These are phyloP conservation scores for Heterodera schachtii DNA, from an alignment of 1,140 invertebrate genomes.

Conservation along the genomic window DNA sequence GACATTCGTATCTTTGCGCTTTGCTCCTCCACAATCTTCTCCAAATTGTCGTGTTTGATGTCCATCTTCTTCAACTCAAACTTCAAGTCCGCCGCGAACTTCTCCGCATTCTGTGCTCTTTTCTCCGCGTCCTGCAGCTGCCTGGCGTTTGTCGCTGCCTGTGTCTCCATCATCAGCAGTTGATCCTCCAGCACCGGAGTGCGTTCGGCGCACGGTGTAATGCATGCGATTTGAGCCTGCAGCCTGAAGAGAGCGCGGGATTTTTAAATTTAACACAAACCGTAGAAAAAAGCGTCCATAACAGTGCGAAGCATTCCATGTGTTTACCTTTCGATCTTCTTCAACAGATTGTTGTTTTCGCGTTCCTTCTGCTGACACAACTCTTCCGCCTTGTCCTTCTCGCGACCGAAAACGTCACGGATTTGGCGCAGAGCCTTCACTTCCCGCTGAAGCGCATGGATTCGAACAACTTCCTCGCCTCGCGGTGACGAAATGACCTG, in stretches of 20 bases:
- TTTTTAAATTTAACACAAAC: no score
- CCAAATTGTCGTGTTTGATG: neutral
- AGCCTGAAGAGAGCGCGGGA: neutral
- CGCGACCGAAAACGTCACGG: neutral
- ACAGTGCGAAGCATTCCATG: neutral
- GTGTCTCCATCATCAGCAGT: neutral
- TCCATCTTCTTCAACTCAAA: neutral
- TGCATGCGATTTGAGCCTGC: neutral
- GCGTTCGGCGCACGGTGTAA: neutral
- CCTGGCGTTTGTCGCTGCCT: neutral
- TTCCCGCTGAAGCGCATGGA: neutral
- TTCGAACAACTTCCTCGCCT: neutral
- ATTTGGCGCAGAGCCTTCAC: conserved; percentile 6
- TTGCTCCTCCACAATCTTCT: neutral
- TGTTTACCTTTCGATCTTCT: neutral
- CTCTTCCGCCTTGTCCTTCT: neutral
- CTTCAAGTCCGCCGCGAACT: neutral
- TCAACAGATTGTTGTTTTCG: neutral
- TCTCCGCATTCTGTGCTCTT: neutral
- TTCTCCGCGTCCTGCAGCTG: neutral
- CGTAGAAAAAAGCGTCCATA: neutral
- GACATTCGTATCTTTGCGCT: neutral
- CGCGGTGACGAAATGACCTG: neutral
- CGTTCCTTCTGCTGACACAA: neutral
- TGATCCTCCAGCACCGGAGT: neutral